These are phyloP conservation scores for Hippocampus kuda DNA, from an alignment of 2,797 vertebrate genomes.

Conservation along the genomic window DNA sequence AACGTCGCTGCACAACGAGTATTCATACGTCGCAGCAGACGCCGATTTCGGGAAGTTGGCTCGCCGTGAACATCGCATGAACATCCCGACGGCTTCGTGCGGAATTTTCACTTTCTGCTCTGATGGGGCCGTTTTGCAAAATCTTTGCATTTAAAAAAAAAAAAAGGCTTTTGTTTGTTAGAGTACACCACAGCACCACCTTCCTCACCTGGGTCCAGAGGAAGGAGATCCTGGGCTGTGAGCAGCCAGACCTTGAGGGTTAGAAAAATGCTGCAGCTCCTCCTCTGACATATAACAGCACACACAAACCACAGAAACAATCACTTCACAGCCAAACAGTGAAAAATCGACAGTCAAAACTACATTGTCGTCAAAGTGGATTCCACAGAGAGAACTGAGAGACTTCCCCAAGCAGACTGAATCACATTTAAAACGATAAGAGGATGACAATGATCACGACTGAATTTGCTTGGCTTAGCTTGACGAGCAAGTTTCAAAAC, in stretches of 20 bases:
- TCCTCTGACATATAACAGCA: conserved; percentile 65
- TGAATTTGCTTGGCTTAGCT: not conserved
- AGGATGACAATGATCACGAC: conserved; percentile 23
- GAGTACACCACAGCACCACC: conserved; percentile 5
- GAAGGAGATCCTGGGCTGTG: conserved; percentile 73
- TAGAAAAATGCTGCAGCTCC: conserved; percentile 75
- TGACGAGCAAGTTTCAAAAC: not conserved
- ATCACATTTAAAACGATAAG: conserved; percentile 34
- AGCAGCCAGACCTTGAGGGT: conserved; percentile 74
- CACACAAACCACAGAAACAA: conserved; percentile 53
- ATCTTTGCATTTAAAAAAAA: not conserved
- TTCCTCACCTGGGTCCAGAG: conserved; percentile 65
- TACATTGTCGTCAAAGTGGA: conserved; percentile 10
- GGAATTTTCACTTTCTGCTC: not conserved
- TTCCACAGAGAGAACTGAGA: conserved; percentile 15
- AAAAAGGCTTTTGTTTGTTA: not conserved
- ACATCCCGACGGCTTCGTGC: not conserved
- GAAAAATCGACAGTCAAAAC: conserved; percentile 23
- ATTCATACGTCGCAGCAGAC: too few species aligned
- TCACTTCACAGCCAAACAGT: conserved; percentile 49
- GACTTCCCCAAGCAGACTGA: conserved; percentile 36
- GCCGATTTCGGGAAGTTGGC: too few species aligned
- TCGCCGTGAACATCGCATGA: not conserved
- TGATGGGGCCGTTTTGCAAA: not conserved
- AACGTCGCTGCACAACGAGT: too few species aligned